Evolutionary conservation across 2,888 invertebrate genomes (phyloP), one percentile per base, ranked within the genome.

Genomic region (Desoria tigrina): DNA sequence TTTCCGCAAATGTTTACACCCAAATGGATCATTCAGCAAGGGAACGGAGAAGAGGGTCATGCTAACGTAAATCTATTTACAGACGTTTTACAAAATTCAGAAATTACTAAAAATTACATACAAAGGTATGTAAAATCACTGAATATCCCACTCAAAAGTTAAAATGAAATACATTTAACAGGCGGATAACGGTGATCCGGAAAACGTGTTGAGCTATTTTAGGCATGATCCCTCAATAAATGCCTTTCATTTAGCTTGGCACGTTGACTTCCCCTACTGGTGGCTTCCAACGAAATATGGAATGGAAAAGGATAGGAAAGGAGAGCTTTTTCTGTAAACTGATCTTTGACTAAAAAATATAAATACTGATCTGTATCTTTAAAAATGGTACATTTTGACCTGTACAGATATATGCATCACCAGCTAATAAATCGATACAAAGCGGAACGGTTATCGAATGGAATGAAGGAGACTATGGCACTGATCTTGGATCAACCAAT

Each of bases 181-280:
- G 32, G 32, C 11, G 32, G 32, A 21, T 65, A 67, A 63, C 51
- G 66, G 83, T 28, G 84, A 85, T 73, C 78, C 83, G 1, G 87
- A 88, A 68, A 82, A 84, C 63, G 84, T 82, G 65, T 74, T 89
- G 63, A 82, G 85, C 42, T 89, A 89, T 80, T 87, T 88, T 80
- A 87, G 86, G 18, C 88, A 90, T 77, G 90, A 91, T 79, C 81
- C 87, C 62, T 86, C 84, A 62, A 81, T 88, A 57, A 88, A 87
- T 79, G 78, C 84, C 0, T 85, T 84, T 78, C 88, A 88, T 81
- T 86, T 84, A 79, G 74, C 84, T 79, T 84, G 86, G 81, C 85
- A 87, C 77, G 78, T 83, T 68, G 83, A 85, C 65, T 83, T 83
- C 77, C 86, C 88, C 42, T 86, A 85, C 83, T 87, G 86, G 85